Conservation (phyloP, 2,113 vertebrate species). For the Otis tarda region DNA sequence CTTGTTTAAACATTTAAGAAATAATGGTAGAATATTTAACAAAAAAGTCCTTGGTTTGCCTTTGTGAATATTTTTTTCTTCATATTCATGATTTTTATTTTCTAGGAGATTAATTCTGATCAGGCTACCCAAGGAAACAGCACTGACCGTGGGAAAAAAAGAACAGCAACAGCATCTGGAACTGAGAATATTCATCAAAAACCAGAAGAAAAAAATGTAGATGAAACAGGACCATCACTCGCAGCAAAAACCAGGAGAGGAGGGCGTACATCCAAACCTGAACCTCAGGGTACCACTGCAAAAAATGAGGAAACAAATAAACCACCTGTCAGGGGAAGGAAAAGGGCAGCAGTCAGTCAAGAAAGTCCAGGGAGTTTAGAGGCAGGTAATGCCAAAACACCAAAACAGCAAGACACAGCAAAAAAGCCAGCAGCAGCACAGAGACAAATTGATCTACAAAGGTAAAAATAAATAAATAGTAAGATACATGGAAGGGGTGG, state of each 20-base stretch:
- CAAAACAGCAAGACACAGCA: slow-evolving; percentile 90
- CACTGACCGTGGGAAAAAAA: slow-evolving; percentile 82
- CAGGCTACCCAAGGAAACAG: slow-evolving; percentile 78
- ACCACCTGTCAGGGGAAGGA: slow-evolving; percentile 86
- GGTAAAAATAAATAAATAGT: slow-evolving; percentile 72
- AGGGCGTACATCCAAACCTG: slow-evolving; percentile 84
- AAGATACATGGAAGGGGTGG: background rate
- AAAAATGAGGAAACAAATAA: slow-evolving; percentile 82
- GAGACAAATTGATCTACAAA: slow-evolving; percentile 95
- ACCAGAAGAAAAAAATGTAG: slow-evolving; percentile 76
- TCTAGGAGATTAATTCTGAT: slow-evolving; percentile 83
- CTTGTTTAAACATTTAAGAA: background rate
- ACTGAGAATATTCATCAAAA: slow-evolving; percentile 84
- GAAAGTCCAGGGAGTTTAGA: slow-evolving; percentile 83
- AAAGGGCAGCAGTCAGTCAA: slow-evolving; percentile 81
- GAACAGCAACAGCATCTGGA: slow-evolving; percentile 77
- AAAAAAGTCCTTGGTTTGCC: background rate
- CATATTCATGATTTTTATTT: background rate
- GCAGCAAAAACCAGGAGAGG: slow-evolving; percentile 84
- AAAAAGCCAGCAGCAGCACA: slow-evolving; percentile 89
- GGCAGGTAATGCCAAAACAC: slow-evolving; percentile 89
- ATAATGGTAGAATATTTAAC: background rate
- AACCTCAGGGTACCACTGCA: slow-evolving; percentile 79
- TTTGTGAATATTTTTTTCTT: background rate
- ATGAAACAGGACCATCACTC: slow-evolving; percentile 75